Percentiles rank a stretch among this genome's conserved stretches.
Evolutionary conservation across 2,888 invertebrate genomes (phyloP).

Genomic region (Noctua janthe): DNA sequence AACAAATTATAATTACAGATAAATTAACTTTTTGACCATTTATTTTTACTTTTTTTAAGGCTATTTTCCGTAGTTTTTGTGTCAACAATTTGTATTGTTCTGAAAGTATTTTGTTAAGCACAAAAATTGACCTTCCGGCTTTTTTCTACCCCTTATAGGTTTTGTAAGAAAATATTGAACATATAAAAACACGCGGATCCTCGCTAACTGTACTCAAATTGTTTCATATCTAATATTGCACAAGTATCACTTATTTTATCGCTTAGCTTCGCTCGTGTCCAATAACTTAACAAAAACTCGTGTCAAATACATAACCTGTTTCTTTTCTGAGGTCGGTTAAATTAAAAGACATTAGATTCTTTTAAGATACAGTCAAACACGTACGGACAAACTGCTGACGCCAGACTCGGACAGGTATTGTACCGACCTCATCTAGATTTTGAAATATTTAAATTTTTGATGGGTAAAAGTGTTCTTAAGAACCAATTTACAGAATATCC

Average conservation of each 20-base stretch:
- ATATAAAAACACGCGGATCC: neutral
- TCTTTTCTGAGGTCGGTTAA: neutral
- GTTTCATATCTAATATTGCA: constrained; percentile 73
- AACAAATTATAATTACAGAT: neutral
- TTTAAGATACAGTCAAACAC: neutral
- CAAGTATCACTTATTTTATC: constrained; percentile 68
- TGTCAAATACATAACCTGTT: neutral
- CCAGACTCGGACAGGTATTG: neutral
- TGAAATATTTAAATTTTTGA: neutral
- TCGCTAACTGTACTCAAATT: constrained; percentile 56
- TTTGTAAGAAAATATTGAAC: neutral
- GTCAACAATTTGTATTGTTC: neutral
- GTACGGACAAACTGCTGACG: neutral
- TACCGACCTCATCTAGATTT: neutral
- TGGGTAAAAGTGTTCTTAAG: neutral
- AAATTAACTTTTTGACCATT: neutral
- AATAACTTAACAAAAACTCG: neutral
- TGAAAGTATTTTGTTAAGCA: neutral
- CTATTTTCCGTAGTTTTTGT: neutral
- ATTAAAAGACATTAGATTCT: neutral
- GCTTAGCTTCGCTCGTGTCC: constrained; percentile 43
- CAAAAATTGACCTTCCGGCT: neutral
- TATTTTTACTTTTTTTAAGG: neutral
- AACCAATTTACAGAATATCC: neutral
- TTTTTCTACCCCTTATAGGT: neutral